phyloP scores from a whole-genome alignment of 2,888 invertebrate species.

The Micropterix aruncella region DNA sequence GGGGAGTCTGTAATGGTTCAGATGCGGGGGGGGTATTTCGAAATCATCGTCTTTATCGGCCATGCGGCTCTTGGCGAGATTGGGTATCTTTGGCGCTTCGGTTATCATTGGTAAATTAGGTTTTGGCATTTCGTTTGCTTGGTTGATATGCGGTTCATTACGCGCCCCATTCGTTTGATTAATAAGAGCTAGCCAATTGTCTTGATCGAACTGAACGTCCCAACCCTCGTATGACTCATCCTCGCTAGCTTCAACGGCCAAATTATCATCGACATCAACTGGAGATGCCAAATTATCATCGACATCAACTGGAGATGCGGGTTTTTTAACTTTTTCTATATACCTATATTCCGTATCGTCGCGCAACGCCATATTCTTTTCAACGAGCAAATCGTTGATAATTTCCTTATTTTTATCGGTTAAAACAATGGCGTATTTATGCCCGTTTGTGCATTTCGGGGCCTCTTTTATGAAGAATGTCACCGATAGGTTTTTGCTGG shows the following conservation, averaged over 20 bases:
- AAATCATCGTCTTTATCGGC: constrained; percentile 1
- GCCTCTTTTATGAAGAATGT: constrained; percentile 27
- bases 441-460: constrained; percentile 23
- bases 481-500: constrained; percentile 27
- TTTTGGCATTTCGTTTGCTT: too few species aligned
- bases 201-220: constrained; percentile 6
- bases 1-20: constrained; percentile 21
- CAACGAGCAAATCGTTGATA: constrained; percentile 34
- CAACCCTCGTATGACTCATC: constrained; percentile 9
- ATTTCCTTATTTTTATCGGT: constrained; percentile 30
- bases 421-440: constrained; percentile 34
- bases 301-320: constrained; percentile 16
- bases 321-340: constrained; percentile 13
- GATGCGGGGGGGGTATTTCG: not conserved
- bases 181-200: not conserved
- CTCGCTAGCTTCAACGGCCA: constrained; percentile 18
- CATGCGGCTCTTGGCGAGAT: not conserved
- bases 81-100: not conserved
- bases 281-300: constrained; percentile 18
- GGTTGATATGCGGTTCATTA: too few species aligned
- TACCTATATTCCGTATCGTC: constrained; percentile 11
- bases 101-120: not conserved
- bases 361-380: constrained; percentile 29
- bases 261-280: constrained; percentile 15
- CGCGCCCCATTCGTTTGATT: too few species aligned